Evolutionary conservation across 2,113 vertebrate species (phyloP).

Genomic region (cat (Felis catus)): F.catus_Fca126_mat1.0 CM031417.1:6414001-6414500

Average conservation of each 20-base stretch:
- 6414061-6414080: not conserved
- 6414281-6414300: no score
- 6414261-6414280: no score
- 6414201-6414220: no score
- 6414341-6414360: no score
- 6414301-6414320: no score
- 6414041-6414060: not conserved
- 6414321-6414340: no score
- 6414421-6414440: not conserved
- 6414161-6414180: not conserved
- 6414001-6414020: not conserved
- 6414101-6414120: no score
- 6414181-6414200: no score
- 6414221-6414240: no score
- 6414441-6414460: not conserved
- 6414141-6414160: not conserved
- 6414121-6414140: not conserved
- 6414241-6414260: no score
- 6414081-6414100: no score
- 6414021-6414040: not conserved
- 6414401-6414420: not conserved
- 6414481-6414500: not conserved
- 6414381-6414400: not conserved
- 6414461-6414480: not conserved
- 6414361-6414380: not conserved